phyloP scores from a whole-genome alignment of 2,797 vertebrate species.

The Gallinago stenura region DNA sequence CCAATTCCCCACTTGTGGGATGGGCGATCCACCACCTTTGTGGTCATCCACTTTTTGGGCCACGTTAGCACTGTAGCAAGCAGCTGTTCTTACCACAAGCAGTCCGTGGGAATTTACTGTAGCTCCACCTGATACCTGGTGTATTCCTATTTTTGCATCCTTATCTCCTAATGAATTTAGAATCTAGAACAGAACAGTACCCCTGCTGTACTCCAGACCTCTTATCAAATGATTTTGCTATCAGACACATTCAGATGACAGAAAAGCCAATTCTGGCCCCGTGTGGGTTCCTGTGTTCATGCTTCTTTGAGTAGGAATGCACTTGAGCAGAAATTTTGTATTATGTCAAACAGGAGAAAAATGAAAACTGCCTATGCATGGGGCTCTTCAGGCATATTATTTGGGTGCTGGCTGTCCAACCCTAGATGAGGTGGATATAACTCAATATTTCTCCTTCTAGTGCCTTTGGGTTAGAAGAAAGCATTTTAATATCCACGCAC shows the following conservation, averaged over 20 bases:
- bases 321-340: not conserved
- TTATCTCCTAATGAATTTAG: conserved; percentile 56
- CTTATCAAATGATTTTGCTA: not conserved
- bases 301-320: not conserved
- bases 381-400: not conserved
- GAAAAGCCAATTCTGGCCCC: not conserved
- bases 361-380: rapidly evolving
- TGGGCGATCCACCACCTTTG: not conserved
- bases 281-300: not conserved
- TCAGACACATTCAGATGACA: not conserved
- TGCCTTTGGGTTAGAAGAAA: conserved; percentile 34
- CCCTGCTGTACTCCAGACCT: not conserved
- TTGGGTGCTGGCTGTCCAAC: not conserved
- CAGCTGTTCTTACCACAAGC: not conserved
- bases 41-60: not conserved
- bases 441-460: conserved; percentile 18
- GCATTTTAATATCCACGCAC: conserved; percentile 2
- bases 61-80: not conserved
- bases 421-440: not conserved
- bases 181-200: not conserved
- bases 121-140: conserved; percentile 44
- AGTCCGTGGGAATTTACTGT: not conserved
- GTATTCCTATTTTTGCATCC: conserved; percentile 22
- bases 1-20: not conserved
- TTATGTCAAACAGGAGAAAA: not conserved